These are phyloP conservation scores for Vidua macroura DNA, from an alignment of 2,113 vertebrate species.

Conservation along the genomic window DNA sequence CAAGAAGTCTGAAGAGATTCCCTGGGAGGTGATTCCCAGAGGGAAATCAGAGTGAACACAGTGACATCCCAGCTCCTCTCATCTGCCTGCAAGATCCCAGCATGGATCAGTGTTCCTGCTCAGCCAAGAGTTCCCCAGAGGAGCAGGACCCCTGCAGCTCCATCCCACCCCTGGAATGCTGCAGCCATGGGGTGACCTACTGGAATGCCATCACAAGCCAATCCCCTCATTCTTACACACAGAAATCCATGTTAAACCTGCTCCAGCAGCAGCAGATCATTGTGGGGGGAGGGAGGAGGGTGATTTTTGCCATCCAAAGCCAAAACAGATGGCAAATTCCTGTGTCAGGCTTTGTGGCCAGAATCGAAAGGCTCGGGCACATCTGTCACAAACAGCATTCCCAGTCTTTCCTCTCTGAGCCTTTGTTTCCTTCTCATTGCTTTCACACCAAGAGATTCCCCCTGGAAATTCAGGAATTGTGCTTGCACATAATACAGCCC, in stretches of 20 bases:
- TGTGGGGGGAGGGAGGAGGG: background rate
- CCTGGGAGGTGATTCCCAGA: background rate
- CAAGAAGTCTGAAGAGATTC: background rate
- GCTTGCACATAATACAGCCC: background rate
- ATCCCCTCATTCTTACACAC: background rate
- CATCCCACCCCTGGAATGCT: background rate
- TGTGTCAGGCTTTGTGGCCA: slow-evolving; percentile 1
- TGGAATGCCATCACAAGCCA: background rate
- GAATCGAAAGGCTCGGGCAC: background rate
- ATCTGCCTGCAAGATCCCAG: background rate
- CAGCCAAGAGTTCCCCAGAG: background rate
- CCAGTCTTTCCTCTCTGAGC: background rate
- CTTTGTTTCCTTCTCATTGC: slow-evolving; percentile 46
- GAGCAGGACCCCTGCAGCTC: background rate
- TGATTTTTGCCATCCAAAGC: background rate
- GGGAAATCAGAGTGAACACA: background rate
- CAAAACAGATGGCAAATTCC: slow-evolving; percentile 49
- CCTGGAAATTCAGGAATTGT: slow-evolving; percentile 43
- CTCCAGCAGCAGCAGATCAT: background rate
- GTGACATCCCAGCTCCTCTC: background rate
- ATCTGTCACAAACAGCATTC: slow-evolving; percentile 33
- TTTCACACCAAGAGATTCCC: slow-evolving; percentile 33
- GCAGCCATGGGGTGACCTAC: background rate
- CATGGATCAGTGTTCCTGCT: fast-evolving
- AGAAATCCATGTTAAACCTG: background rate